These are phyloP conservation scores for Parnassius mnemosyne DNA, from an alignment of 2,888 invertebrate genomes.

Conservation along the genomic window DNA sequence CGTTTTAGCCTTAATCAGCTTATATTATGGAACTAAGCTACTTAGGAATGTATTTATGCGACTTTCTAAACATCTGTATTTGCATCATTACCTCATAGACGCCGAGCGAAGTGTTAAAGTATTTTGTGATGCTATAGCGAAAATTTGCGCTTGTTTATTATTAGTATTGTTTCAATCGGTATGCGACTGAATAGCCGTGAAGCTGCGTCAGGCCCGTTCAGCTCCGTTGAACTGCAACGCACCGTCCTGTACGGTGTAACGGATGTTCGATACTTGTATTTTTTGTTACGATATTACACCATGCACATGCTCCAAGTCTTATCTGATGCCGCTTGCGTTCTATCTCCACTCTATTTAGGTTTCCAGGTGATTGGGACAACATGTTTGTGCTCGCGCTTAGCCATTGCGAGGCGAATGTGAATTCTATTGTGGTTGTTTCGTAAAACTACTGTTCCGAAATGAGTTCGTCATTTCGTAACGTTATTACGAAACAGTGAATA, in stretches of 20 bases:
- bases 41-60: constrained; percentile 44
- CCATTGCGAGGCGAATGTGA: constrained; percentile 60
- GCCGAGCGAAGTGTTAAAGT: constrained; percentile 56
- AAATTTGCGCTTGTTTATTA: constrained; percentile 31
- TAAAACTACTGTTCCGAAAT: constrained; percentile 17
- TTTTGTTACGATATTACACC: constrained; percentile 38
- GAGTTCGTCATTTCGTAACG: constrained; percentile 16
- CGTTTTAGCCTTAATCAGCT: constrained; percentile 33
- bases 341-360: constrained; percentile 36
- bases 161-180: constrained; percentile 33
- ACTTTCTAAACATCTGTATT: constrained; percentile 58
- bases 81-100: constrained; percentile 50
- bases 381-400: constrained; percentile 32
- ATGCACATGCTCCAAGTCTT: constrained; percentile 35
- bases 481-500: constrained; percentile 11
- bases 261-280: constrained; percentile 65
- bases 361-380: constrained; percentile 47
- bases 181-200: constrained; percentile 44
- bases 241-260: constrained; percentile 62
- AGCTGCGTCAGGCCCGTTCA: constrained; percentile 53
- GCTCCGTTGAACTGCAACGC: constrained; percentile 73
- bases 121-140: constrained; percentile 47
- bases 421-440: constrained; percentile 41
- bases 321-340: constrained; percentile 29
- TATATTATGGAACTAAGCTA: constrained; percentile 34